A percentile compares a stretch with the other conserved stretches of the same genome.
phyloP scores from a whole-genome alignment of 2,113 vertebrate species.

The Malurus alboscapulatus region DNA sequence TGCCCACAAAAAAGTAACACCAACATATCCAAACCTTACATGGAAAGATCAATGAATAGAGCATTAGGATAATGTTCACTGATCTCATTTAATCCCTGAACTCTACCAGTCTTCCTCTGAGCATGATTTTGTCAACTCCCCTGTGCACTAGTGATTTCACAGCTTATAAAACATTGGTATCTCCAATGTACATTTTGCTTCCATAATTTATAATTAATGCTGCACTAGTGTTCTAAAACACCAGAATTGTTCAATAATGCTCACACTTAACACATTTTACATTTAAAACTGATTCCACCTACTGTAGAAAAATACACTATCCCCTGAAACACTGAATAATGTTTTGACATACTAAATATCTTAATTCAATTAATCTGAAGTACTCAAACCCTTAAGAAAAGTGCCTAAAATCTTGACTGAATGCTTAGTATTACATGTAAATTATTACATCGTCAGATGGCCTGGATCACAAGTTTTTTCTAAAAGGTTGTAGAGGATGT shows the following conservation, averaged over 20 bases:
- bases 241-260: background rate
- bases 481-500: background rate
- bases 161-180: background rate
- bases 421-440: background rate
- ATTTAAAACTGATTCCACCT: background rate
- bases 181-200: background rate
- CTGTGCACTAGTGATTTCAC: background rate
- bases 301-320: background rate
- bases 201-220: background rate
- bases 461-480: background rate
- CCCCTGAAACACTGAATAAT: background rate
- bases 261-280: background rate
- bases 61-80: background rate
- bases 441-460: background rate
- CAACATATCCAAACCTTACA: background rate
- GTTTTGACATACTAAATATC: background rate
- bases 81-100: background rate
- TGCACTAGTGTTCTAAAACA: background rate
- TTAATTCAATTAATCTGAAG: background rate
- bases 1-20: background rate
- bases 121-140: background rate
- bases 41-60: background rate
- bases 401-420: background rate
- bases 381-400: background rate
- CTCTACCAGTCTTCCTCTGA: background rate